A percentile compares a stretch with the other conserved stretches of the same genome.
Evolutionary conservation across 1,140 invertebrate genomes (phyloP).

Genomic region (Cephus cinctus): DNA sequence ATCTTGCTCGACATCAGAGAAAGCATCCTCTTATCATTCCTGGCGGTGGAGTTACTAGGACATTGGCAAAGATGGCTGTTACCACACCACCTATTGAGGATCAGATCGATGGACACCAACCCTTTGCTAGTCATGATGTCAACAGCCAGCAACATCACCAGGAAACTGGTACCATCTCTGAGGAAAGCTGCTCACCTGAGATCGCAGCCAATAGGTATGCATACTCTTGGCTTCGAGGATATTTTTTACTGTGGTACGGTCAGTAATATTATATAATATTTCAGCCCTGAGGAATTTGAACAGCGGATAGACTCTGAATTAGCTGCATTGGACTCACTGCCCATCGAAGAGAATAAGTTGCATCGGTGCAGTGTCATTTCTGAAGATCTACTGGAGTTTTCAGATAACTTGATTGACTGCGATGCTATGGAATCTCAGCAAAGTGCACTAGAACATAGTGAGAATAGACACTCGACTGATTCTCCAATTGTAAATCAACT

Average conservation of each 20-base stretch:
- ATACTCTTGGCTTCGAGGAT: too few relatives aligned
- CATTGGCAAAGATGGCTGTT: conserved; percentile 61
- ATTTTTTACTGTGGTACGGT: neutral
- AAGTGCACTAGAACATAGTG: conserved; percentile 11
- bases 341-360: conserved; percentile 39
- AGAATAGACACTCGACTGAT: conserved; percentile 6
- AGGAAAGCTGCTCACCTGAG: conserved; percentile 23
- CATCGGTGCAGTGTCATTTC: conserved; percentile 41
- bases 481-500: conserved; percentile 10
- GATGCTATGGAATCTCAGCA: conserved; percentile 17
- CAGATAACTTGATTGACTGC: conserved; percentile 41
- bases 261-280: conserved; percentile 18
- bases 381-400: conserved; percentile 45
- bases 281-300: conserved; percentile 58
- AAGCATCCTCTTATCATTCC: conserved; percentile 88
- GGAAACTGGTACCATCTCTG: neutral
- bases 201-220: conserved; percentile 39
- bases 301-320: conserved; percentile 65
- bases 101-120: conserved; percentile 40
- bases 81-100: conserved; percentile 41
- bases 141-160: too few relatives aligned
- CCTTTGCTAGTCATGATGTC: conserved; percentile 7
- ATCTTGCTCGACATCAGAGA: conserved; percentile 75
- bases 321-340: conserved; percentile 62
- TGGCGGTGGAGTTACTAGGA: conserved; percentile 61